Conservation (phyloP, 2,888 invertebrate genomes). For the Caenorhabditis doughertyi region DNA sequence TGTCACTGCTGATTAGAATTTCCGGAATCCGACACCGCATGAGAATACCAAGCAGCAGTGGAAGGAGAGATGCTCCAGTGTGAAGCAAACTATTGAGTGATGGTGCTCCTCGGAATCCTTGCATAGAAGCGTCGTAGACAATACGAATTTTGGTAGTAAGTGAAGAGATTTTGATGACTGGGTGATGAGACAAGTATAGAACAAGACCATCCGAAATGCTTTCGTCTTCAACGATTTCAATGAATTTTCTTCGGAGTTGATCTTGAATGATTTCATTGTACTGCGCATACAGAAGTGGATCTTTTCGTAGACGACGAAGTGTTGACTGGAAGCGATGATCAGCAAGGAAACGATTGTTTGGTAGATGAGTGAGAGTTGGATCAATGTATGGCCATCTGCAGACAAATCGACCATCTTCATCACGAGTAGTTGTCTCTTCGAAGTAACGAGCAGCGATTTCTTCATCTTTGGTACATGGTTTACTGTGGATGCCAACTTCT, state of each 20-base stretch:
- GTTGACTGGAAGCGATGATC: slow-evolving; percentile 23
- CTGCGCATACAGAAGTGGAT: neutral
- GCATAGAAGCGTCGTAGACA: slow-evolving; percentile 71
- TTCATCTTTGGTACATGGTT: slow-evolving; percentile 29
- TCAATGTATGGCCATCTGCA: slow-evolving; percentile 30
- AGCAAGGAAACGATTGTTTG: slow-evolving; percentile 25
- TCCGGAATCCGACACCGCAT: slow-evolving; percentile 48
- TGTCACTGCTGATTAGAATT: slow-evolving; percentile 61
- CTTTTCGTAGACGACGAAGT: neutral
- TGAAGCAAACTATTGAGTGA: slow-evolving; percentile 68
- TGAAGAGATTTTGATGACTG: slow-evolving; percentile 54
- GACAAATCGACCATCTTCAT: slow-evolving; percentile 33
- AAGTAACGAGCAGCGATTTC: slow-evolving; percentile 33
- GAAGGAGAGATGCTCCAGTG: slow-evolving; percentile 62
- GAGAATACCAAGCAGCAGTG: slow-evolving; percentile 61
- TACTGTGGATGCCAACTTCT: slow-evolving; percentile 14
- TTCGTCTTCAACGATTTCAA: slow-evolving; percentile 60
- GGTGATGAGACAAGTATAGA: slow-evolving; percentile 69
- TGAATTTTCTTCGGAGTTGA: slow-evolving; percentile 52
- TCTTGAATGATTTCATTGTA: slow-evolving; percentile 37
- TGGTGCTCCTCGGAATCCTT: neutral
- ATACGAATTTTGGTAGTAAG: slow-evolving; percentile 68
- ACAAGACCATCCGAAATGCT: neutral
- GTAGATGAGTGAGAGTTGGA: neutral
- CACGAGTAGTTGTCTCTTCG: slow-evolving; percentile 18